These are phyloP conservation scores for Taeniopygia guttata DNA, from an alignment of 2,797 vertebrate genomes.

Conservation along the genomic window DNA sequence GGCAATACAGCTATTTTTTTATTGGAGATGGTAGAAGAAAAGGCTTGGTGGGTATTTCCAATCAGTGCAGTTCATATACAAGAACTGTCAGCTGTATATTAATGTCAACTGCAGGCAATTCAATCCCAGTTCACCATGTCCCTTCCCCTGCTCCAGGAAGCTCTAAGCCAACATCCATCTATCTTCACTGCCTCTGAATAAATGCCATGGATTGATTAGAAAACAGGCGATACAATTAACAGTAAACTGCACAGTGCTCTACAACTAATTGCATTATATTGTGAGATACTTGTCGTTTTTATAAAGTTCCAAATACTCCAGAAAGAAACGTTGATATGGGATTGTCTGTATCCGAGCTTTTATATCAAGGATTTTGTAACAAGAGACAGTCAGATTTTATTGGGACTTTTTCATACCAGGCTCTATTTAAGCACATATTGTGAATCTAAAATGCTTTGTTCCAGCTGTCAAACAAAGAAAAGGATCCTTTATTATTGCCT, in stretches of 20 bases:
- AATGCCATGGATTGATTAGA: neutral
- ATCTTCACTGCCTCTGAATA: neutral
- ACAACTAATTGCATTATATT: neutral
- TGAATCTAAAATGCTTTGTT: neutral
- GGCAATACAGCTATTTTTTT: neutral
- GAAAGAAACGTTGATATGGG: neutral
- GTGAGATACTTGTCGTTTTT: neutral
- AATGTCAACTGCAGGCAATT: accelerated
- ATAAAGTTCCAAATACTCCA: neutral
- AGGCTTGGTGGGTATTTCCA: neutral
- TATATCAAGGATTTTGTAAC: neutral
- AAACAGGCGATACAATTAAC: neutral
- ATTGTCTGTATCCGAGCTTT: neutral
- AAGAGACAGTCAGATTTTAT: neutral
- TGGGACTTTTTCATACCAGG: neutral
- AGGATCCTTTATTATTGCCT: neutral
- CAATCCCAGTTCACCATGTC: neutral
- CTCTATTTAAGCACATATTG: neutral
- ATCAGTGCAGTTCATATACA: neutral
- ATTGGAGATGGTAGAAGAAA: neutral
- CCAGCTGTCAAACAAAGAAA: constrained; percentile 5
- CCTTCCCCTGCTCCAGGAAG: neutral
- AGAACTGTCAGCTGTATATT: neutral
- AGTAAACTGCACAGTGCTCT: neutral
- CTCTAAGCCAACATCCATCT: neutral